Evolutionary conservation across 2,888 invertebrate genomes (phyloP).

Genomic region (Thyatira batis): DNA sequence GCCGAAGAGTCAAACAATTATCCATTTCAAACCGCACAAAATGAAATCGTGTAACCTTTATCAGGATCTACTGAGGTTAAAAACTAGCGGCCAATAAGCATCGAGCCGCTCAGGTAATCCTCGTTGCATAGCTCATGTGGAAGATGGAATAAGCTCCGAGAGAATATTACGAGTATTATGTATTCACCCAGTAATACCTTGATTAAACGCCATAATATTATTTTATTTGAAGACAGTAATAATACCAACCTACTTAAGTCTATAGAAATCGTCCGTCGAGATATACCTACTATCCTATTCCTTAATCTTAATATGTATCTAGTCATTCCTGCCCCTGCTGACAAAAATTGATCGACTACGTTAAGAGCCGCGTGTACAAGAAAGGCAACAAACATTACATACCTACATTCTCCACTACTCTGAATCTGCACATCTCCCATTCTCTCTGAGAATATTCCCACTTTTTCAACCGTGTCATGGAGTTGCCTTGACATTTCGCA

Average conservation of each 20-base stretch:
- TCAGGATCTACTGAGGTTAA: conserved; percentile 13
- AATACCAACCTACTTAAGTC: not conserved
- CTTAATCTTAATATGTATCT: not conserved
- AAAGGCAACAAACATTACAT: not conserved
- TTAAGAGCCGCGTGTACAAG: not conserved
- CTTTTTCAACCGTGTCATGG: conserved; percentile 66
- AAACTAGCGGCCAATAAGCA: not conserved
- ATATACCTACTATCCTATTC: not conserved
- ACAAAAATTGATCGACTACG: not conserved
- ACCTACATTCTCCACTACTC: not conserved
- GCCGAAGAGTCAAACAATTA: conserved; percentile 59
- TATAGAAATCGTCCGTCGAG: not conserved
- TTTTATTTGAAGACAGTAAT: not conserved
- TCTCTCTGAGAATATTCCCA: conserved; percentile 66
- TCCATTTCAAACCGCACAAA: conserved; percentile 64
- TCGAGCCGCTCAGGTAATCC: conserved; percentile 31
- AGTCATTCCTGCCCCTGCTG: not conserved
- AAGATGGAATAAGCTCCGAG: conserved; percentile 45
- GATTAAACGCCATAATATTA: not conserved
- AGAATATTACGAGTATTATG: conserved; percentile 19
- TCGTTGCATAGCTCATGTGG: conserved; percentile 45
- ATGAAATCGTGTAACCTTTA: conserved; percentile 43
- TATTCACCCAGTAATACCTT: not conserved
- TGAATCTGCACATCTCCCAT: conserved; percentile 24
- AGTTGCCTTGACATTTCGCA: conserved; percentile 72